phyloP scores from a whole-genome alignment of 2,113 vertebrate genomes.

The Pavo muticus region DNA sequence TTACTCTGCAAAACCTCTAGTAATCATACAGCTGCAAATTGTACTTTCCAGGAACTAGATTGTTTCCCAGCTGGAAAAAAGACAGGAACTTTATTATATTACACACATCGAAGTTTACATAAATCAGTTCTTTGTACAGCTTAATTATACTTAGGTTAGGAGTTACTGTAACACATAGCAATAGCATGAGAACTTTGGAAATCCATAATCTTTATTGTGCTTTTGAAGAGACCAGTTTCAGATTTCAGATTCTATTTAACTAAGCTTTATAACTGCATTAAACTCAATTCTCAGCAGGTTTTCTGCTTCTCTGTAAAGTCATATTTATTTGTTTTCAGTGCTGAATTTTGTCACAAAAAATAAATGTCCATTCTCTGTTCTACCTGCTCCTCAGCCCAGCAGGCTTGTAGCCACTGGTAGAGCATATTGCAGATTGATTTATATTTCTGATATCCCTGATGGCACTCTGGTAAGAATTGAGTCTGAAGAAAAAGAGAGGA shows the following conservation, averaged over 20 bases:
- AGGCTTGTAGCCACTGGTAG: constrained; percentile 32
- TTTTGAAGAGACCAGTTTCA: constrained; percentile 53
- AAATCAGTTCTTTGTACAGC: neutral
- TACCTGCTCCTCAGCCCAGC: constrained; percentile 72
- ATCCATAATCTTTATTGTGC: neutral
- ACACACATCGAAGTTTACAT: neutral
- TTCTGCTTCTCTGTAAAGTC: neutral
- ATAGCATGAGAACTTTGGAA: neutral
- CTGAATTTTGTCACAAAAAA: constrained; percentile 28
- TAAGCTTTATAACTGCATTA: constrained; percentile 3
- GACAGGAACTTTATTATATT: neutral
- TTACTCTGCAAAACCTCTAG: neutral
- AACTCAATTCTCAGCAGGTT: constrained; percentile 44
- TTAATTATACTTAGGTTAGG: neutral
- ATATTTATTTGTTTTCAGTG: constrained; percentile 50
- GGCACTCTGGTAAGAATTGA: constrained; percentile 35
- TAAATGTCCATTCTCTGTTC: neutral
- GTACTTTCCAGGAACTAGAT: neutral
- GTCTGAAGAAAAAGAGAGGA: neutral
- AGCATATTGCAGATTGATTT: constrained; percentile 53
- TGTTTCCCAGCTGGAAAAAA: neutral
- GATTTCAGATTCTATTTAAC: constrained; percentile 37
- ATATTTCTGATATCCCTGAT: constrained; percentile 23
- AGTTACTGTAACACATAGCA: neutral
- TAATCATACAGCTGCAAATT: neutral